phyloP scores from a whole-genome alignment of 2,888 invertebrate genomes.

The Caenorhabditis imperialis region DNA sequence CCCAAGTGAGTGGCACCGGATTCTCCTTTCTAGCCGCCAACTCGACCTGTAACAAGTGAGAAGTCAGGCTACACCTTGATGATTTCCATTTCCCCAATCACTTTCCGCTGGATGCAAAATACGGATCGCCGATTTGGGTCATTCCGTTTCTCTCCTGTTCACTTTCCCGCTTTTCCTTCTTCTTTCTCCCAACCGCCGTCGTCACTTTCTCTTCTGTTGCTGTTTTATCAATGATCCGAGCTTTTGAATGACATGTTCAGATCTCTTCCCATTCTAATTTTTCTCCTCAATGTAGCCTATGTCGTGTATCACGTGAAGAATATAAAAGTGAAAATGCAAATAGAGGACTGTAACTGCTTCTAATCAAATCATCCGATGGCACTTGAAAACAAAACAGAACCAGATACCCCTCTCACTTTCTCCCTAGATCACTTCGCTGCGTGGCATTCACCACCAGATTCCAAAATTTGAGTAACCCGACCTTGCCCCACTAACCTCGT shows the following conservation, averaged over 20 bases:
- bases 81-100: constrained; percentile 21
- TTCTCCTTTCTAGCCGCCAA: constrained; percentile 86
- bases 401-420: constrained; percentile 30
- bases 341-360: constrained; percentile 30
- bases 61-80: constrained; percentile 22
- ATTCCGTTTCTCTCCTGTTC: constrained; percentile 50
- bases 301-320: constrained; percentile 7
- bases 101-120: constrained; percentile 40
- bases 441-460: too few relatives aligned
- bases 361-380: constrained; percentile 32
- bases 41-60: constrained; percentile 88
- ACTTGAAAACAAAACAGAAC: constrained; percentile 28
- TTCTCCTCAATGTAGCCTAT: constrained; percentile 17
- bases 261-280: constrained; percentile 14
- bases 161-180: constrained; percentile 20
- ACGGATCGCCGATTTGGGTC: constrained; percentile 54
- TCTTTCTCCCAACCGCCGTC: constrained; percentile 2
- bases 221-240: constrained; percentile 29
- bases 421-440: too few relatives aligned
- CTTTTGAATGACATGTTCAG: constrained; percentile 28
- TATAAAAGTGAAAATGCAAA: constrained; percentile 2
- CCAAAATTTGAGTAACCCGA: too few relatives aligned
- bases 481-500: constrained; percentile 6
- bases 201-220: constrained; percentile 35
- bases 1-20: constrained; percentile 89